Percentiles rank a stretch among this genome's conserved stretches.
phyloP scores from a whole-genome alignment of 2,888 invertebrate genomes.

The Erebia aethiops region DNA sequence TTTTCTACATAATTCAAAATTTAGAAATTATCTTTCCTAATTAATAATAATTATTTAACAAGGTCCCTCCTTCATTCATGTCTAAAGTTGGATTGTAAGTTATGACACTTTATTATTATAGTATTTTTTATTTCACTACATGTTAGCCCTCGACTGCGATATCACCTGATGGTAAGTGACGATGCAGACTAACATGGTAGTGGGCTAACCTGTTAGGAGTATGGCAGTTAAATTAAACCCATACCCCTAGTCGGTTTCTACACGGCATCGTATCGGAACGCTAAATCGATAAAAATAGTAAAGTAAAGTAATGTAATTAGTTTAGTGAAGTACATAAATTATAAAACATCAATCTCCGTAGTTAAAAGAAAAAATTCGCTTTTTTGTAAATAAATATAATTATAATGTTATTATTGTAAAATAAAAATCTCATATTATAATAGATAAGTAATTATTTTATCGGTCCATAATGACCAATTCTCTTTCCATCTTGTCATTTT shows the following conservation, averaged over 20 bases:
- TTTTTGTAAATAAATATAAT: conserved; percentile 32
- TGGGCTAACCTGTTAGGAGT: no score
- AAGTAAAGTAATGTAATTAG: not conserved
- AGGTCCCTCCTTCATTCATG: not conserved
- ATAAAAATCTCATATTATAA: conserved; percentile 41
- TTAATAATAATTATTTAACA: no score
- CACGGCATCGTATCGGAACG: no score
- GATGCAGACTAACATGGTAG: no score
- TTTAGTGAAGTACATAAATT: not conserved
- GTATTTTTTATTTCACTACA: no score
- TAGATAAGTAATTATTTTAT: conserved; percentile 40
- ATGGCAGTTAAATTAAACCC: no score
- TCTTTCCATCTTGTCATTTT: conserved; percentile 60
- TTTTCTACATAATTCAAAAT: no score
- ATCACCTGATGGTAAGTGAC: no score
- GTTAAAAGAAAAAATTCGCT: conserved; percentile 9
- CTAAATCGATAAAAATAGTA: no score
- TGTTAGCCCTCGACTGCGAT: no score
- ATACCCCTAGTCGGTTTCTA: no score
- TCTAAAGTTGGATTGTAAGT: not conserved
- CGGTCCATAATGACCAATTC: conserved; percentile 44
- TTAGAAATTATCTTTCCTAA: no score
- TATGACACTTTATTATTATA: not conserved
- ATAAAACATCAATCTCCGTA: not conserved
- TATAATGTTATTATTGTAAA: conserved; percentile 45